phyloP scores from a whole-genome alignment of 2,888 invertebrate species.

The Drosophila kuntzei region DNA sequence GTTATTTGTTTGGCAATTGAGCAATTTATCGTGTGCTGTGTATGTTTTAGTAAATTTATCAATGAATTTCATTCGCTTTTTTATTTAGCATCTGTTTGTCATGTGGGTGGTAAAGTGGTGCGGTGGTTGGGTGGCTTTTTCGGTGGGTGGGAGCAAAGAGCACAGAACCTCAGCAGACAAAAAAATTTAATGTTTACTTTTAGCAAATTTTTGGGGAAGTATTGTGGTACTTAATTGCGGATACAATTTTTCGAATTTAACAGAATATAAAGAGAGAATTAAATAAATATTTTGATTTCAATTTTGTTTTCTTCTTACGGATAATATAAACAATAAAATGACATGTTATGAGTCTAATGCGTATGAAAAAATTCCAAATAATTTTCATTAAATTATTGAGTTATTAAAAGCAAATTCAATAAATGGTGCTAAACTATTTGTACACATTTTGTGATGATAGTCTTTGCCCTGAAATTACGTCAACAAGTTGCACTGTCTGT shows the following conservation, averaged over 20 bases:
- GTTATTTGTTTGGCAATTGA: conserved; percentile 58
- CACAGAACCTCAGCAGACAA: conserved; percentile 7
- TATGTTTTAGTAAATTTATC: conserved; percentile 53
- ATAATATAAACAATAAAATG: conserved; percentile 32
- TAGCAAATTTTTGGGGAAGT: conserved; percentile 19
- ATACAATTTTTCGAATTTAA: conserved; percentile 10
- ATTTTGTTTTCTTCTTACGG: conserved; percentile 22
- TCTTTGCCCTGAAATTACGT: conserved; percentile 9
- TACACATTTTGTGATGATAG: conserved; percentile 23
- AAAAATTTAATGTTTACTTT: conserved; percentile 51
- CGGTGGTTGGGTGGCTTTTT: conserved; percentile 1
- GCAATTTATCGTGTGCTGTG: conserved; percentile 45
- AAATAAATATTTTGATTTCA: conserved; percentile 28
- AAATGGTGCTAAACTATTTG: too few relatives aligned
- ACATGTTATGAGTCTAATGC: background rate
- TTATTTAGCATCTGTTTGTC: conserved; percentile 40
- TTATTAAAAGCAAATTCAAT: background rate
- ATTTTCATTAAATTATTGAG: conserved; percentile 5
- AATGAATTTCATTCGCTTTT: conserved; percentile 52
- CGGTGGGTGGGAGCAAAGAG: conserved; percentile 10
- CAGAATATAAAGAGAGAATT: conserved; percentile 1
- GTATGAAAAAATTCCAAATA: background rate
- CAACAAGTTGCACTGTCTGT: conserved; percentile 13
- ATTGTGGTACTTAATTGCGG: conserved; percentile 28
- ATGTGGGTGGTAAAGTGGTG: conserved; percentile 26